phyloP scores from a whole-genome alignment of 2,113 vertebrate genomes.

The Bagarius yarrelli region DNA sequence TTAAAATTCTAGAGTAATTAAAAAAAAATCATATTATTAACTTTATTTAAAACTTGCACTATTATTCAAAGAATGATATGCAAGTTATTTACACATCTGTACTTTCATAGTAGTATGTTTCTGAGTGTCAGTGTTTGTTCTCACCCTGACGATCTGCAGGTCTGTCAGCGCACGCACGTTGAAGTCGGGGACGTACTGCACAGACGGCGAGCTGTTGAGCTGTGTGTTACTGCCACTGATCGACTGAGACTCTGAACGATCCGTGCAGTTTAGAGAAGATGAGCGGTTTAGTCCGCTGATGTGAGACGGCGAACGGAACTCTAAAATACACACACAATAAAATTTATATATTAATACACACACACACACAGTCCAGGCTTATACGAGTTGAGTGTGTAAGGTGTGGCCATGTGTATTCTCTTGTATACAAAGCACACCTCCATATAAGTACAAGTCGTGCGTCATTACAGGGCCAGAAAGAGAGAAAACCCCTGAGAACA shows the following conservation, averaged over 20 bases:
- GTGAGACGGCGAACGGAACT: slow-evolving; percentile 82
- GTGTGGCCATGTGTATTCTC: neutral
- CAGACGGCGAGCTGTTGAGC: slow-evolving; percentile 66
- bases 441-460: neutral
- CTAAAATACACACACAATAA: slow-evolving; percentile 63
- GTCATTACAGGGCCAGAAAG: neutral
- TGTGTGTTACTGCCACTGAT: slow-evolving; percentile 81
- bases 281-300: slow-evolving; percentile 82
- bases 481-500: neutral
- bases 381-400: neutral
- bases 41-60: too few species aligned
- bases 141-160: slow-evolving; percentile 89
- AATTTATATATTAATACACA: neutral
- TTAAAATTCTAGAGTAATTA: too few species aligned
- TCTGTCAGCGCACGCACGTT: slow-evolving; percentile 86
- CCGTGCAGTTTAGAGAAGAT: slow-evolving; percentile 78
- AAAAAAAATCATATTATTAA: too few species aligned
- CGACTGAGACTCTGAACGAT: slow-evolving; percentile 73
- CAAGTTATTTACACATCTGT: too few species aligned
- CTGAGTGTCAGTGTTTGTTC: too few species aligned
- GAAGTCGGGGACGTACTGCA: slow-evolving; percentile 89
- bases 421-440: neutral
- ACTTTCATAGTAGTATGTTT: too few species aligned
- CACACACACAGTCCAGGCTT: neutral
- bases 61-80: too few species aligned